Evolutionary conservation across 2,113 vertebrate species (phyloP).

Genomic region (Seriola aureovittata): DNA sequence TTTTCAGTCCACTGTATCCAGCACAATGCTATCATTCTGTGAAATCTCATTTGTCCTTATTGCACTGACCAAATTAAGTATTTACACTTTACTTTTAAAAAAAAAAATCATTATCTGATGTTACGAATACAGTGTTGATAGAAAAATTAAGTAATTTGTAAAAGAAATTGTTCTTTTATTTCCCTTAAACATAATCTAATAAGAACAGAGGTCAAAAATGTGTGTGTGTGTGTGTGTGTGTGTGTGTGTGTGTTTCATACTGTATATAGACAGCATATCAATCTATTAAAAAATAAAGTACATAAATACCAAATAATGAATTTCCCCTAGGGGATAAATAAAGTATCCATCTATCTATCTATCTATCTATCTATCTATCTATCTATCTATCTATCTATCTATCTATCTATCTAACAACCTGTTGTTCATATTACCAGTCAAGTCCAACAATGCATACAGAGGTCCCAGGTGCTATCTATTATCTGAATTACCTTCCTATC

Average conservation of each 20-base stretch:
- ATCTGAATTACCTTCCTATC: slow-evolving; percentile 89
- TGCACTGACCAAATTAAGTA: not conserved
- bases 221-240: not conserved
- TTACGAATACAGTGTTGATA: not conserved
- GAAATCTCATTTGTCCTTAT: not conserved
- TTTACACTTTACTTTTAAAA: not conserved
- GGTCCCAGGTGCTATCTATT: slow-evolving; percentile 26
- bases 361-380: too few relatives aligned
- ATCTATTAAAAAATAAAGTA: not conserved
- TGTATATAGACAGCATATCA: not conserved
- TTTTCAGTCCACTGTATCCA: not conserved
- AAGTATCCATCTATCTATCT: too few relatives aligned
- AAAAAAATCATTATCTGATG: not conserved
- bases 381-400: too few relatives aligned
- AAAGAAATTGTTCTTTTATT: too few relatives aligned
- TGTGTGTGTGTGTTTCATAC: not conserved
- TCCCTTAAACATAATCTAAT: too few relatives aligned
- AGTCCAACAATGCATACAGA: not conserved
- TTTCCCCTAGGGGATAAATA: too few relatives aligned
- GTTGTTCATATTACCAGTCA: not conserved
- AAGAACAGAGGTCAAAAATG: too few relatives aligned
- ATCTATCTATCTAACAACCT: not conserved
- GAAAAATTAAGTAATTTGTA: too few relatives aligned
- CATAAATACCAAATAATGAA: not conserved
- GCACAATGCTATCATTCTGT: not conserved